phyloP scores from a whole-genome alignment of 2,888 invertebrate genomes.

The Macaria notata region DNA sequence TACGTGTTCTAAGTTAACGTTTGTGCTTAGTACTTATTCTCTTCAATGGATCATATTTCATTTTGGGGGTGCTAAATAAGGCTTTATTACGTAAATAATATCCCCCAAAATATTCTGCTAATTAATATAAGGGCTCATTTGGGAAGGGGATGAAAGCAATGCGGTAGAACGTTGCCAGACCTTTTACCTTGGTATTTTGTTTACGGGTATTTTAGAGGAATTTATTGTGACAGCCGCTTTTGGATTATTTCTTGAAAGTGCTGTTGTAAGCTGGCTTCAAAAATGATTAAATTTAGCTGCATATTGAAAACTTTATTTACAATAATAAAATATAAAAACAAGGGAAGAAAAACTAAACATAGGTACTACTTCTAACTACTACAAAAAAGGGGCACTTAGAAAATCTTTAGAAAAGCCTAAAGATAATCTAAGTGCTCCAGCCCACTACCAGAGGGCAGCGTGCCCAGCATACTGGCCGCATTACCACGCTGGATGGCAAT shows the following conservation, averaged over 20 bases:
- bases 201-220: conserved; percentile 37
- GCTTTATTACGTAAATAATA: conserved; percentile 80
- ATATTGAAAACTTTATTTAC: no score
- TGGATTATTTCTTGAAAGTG: not conserved
- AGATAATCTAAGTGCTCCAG: no score
- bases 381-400: no score
- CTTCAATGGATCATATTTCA: conserved; percentile 77
- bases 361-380: no score
- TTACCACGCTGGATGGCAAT: no score
- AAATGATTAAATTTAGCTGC: no score
- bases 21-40: conserved; percentile 68
- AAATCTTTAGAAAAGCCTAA: no score
- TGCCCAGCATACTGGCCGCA: no score
- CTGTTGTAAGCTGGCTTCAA: no score
- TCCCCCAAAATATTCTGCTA: conserved; percentile 77
- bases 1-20: conserved; percentile 34
- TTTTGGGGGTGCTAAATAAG: conserved; percentile 74
- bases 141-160: conserved; percentile 47
- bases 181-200: conserved; percentile 21
- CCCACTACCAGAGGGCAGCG: no score
- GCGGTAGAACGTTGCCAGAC: conserved; percentile 29
- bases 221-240: conserved; percentile 10
- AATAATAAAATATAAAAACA: no score
- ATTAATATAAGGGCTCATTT: conserved; percentile 75
- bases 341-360: no score